Evolutionary conservation across 1,140 invertebrate genomes (phyloP), one percentile per base, ranked within the genome.

Genomic region (Scaptodrosophila lebanonensis): DNA sequence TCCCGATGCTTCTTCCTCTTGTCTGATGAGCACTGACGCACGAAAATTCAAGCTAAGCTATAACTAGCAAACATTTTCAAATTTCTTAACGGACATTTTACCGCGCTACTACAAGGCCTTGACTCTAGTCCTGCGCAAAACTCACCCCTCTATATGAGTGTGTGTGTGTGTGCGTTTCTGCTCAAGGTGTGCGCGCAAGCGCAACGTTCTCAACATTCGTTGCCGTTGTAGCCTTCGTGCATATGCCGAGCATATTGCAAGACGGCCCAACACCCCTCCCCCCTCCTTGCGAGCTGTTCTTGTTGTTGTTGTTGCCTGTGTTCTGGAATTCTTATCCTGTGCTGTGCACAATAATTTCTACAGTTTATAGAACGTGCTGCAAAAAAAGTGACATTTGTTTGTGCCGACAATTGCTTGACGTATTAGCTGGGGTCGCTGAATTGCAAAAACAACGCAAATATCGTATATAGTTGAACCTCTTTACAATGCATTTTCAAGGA

Each of bases 151-250:
- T n/a, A n/a, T n/a, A n/a, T n/a, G n/a, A 59, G 44, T 42, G 18
- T 35, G 17, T 9, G 9, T 22, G 13, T 39, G 45, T 39, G 45
- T 18, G 42, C 52, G 30, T 35, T 20, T 54, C 61, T 20, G 42
- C 52, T 66, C 62, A 76, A 76, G 71, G 71, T 76, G 71, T 76
- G 71, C 70, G 71, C 61, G 67, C 73, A 77, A 56, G 72, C 67
- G 63, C 58, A 68, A 70, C 71, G 56, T 54, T 29, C 32, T 43
- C 20, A 40, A 53, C 32, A 15, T 35, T 39, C 51, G 40, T 30
- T 48, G 29, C 45, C 16, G 17, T 17, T 22, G 43, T 36, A 39
- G 39, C 61, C 53, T 40, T 66, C 52, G 52, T 58, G 66, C 67
- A 76, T 76, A 64, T 60, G 66, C 63, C 60, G 50, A 64, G 42